These are phyloP conservation scores for Monopis laevigella DNA, from an alignment of 2,888 invertebrate genomes.

Conservation along the genomic window DNA sequence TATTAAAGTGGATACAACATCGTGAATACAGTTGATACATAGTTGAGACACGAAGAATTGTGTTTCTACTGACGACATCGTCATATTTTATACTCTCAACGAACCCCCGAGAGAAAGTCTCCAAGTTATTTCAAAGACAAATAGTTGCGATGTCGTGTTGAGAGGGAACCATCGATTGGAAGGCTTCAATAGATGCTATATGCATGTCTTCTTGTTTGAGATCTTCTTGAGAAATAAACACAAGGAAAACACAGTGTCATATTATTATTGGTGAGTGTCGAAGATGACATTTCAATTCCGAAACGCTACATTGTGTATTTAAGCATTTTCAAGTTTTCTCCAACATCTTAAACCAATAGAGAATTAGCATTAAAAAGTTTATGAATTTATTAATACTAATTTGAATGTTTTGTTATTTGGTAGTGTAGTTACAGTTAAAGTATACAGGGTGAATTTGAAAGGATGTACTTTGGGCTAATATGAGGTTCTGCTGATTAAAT, in stretches of 20 bases:
- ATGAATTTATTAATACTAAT: not conserved
- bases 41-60: slow-evolving; percentile 28
- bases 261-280: slow-evolving; percentile 23
- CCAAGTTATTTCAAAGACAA: slow-evolving; percentile 57
- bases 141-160: slow-evolving; percentile 50
- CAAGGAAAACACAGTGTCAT: slow-evolving; percentile 41
- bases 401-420: no score
- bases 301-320: slow-evolving; percentile 23
- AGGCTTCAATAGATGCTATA: slow-evolving; percentile 27
- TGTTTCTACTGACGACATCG: slow-evolving; percentile 35
- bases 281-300: slow-evolving; percentile 33
- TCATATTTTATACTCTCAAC: slow-evolving; percentile 41
- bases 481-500: no score
- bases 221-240: slow-evolving; percentile 58
- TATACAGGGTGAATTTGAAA: no score
- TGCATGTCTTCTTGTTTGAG: slow-evolving; percentile 44
- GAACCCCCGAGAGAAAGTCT: slow-evolving; percentile 34
- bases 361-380: slow-evolving; percentile 4
- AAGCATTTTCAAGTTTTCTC: not conserved
- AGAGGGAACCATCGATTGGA: slow-evolving; percentile 42
- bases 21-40: slow-evolving; percentile 22
- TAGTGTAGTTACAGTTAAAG: no score
- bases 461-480: no score
- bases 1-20: slow-evolving; percentile 24
- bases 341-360: not conserved